Conservation (phyloP, 2,888 invertebrate species). For the Acanthosepion lycidas region DNA sequence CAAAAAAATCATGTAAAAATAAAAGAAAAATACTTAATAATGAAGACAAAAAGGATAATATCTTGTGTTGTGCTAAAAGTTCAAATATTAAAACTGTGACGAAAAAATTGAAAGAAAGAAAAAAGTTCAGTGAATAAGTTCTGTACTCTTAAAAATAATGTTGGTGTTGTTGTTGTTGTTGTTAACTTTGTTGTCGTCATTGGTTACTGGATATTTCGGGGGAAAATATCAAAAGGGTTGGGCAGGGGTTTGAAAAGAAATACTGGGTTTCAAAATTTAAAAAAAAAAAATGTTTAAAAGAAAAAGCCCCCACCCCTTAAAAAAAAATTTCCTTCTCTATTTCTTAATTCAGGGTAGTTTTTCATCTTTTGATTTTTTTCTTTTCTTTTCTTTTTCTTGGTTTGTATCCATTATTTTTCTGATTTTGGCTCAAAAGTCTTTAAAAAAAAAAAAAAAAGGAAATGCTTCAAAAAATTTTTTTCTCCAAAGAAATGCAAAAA, state of each 20-base stretch:
- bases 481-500: not conserved
- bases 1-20: no score
- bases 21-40: no score
- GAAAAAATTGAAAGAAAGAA: not conserved
- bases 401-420: not conserved
- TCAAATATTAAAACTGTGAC: not conserved
- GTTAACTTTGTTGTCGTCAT: not conserved
- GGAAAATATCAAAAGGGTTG: not conserved
- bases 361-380: not conserved
- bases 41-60: no score
- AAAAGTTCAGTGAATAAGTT: not conserved
- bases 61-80: slow-evolving; percentile 4
- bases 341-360: not conserved
- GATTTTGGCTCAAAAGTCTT: not conserved
- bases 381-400: not conserved
- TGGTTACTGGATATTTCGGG: not conserved
- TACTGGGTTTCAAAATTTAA: not conserved
- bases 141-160: slow-evolving; percentile 4
- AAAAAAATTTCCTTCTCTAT: not conserved
- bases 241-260: not conserved
- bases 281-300: not conserved
- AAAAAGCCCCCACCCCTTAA: not conserved
- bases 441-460: not conserved
- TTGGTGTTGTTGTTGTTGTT: slow-evolving; percentile 33
- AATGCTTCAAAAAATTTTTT: not conserved